A percentile compares a stretch with the other conserved stretches of the same genome.
These are phyloP conservation scores for Alces alces DNA, from an alignment of 2,113 vertebrate species.

Conservation along the genomic window DNA sequence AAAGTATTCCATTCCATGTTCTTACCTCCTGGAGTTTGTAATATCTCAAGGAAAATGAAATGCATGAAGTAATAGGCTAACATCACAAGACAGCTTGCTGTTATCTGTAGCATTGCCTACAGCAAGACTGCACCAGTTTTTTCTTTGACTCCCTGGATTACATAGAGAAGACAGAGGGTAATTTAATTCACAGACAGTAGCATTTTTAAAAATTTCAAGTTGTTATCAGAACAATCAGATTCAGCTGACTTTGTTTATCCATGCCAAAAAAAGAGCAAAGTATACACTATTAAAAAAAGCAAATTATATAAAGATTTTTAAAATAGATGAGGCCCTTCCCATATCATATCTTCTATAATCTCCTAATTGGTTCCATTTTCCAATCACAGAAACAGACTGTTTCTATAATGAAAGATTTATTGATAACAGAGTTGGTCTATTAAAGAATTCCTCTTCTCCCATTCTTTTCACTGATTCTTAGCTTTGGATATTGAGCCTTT, in stretches of 20 bases:
- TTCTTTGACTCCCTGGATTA: neutral
- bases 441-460: neutral
- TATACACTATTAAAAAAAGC: neutral
- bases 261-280: neutral
- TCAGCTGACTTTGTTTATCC: neutral
- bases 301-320: neutral
- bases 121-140: neutral
- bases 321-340: neutral
- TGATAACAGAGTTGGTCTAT: neutral
- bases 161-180: neutral
- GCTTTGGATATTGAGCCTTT: neutral
- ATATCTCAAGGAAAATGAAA: neutral
- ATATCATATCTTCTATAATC: neutral
- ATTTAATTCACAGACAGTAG: neutral
- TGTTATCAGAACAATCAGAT: neutral
- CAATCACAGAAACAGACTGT: neutral
- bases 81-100: neutral
- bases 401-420: neutral
- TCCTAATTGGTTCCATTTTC: neutral
- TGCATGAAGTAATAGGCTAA: neutral
- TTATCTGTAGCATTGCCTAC: no score
- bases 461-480: neutral
- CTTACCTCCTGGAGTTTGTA: neutral
- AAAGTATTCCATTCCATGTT: neutral
- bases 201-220: neutral